A percentile compares a stretch with the other conserved stretches of the same genome.
phyloP scores from a whole-genome alignment of 1,140 invertebrate species.

The Araneus ventricosus region DNA sequence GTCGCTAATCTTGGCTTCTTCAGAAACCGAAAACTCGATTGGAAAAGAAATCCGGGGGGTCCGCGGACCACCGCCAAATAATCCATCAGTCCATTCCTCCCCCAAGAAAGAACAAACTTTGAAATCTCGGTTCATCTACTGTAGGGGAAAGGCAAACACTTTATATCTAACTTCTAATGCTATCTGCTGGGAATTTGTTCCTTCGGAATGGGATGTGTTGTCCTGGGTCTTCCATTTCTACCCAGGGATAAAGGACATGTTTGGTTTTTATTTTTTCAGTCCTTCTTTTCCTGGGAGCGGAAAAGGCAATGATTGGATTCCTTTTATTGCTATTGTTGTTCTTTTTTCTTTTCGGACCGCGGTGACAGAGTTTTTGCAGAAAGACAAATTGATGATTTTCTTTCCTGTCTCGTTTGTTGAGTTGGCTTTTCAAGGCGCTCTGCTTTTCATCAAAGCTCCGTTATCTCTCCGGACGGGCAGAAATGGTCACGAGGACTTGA shows the following conservation, averaged over 20 bases:
- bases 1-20: background rate
- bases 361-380: background rate
- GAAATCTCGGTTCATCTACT: background rate
- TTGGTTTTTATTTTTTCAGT: background rate
- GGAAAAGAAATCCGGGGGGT: background rate
- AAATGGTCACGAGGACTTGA: too few relatives aligned
- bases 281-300: background rate
- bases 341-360: background rate
- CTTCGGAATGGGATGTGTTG: background rate
- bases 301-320: slow-evolving; percentile 15
- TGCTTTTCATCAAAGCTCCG: background rate
- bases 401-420: background rate
- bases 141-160: background rate
- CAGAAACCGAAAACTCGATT: background rate
- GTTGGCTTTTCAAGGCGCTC: background rate
- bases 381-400: slow-evolving; percentile 12
- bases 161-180: background rate
- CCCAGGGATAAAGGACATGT: background rate
- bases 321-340: background rate
- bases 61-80: background rate
- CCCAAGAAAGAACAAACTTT: background rate
- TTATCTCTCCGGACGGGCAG: too few relatives aligned
- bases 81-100: background rate
- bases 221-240: background rate
- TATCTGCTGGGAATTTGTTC: background rate